phyloP scores from a whole-genome alignment of 2,888 invertebrate genomes.

The Drosophila kuntzei region DNA sequence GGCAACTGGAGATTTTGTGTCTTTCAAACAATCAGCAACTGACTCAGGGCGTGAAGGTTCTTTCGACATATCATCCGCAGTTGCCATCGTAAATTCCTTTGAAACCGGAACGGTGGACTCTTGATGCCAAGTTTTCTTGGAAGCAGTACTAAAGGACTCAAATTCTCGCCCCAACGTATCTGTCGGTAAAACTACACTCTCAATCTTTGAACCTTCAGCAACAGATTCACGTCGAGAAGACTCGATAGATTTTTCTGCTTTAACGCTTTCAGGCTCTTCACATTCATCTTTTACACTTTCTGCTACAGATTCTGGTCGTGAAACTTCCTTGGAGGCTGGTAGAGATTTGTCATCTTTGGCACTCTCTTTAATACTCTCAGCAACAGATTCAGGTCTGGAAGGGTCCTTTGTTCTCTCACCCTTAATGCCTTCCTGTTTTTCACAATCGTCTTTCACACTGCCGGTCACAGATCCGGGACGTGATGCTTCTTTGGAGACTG shows the following conservation, averaged over 20 bases:
- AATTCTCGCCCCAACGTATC: conserved; percentile 26
- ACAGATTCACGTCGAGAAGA: conserved; percentile 41
- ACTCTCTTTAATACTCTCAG: conserved; percentile 18
- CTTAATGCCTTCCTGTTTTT: conserved; percentile 25
- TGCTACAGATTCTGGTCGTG: conserved; percentile 38
- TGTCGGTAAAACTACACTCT: conserved; percentile 36
- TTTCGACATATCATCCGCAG: conserved; percentile 27
- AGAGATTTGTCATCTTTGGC: conserved; percentile 31
- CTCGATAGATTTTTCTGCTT: conserved; percentile 40
- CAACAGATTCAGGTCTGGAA: conserved; percentile 42
- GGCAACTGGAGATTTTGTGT: conserved; percentile 7
- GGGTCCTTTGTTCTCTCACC: conserved; percentile 22
- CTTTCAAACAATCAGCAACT: conserved; percentile 19
- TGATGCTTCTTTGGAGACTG: conserved; percentile 52
- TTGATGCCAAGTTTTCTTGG: no score
- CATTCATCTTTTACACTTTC: conserved; percentile 20
- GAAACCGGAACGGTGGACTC: background rate
- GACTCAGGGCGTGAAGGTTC: conserved; percentile 48
- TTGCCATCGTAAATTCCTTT: conserved; percentile 21
- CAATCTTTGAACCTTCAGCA: conserved; percentile 18
- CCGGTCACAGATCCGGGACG: conserved; percentile 28
- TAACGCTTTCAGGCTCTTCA: conserved; percentile 33
- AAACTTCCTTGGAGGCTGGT: conserved; percentile 37
- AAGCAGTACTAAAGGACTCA: conserved; percentile 3
- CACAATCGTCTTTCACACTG: conserved; percentile 10